Conservation (phyloP, 2,888 invertebrate genomes). For the Rotaria macrura region DNA sequence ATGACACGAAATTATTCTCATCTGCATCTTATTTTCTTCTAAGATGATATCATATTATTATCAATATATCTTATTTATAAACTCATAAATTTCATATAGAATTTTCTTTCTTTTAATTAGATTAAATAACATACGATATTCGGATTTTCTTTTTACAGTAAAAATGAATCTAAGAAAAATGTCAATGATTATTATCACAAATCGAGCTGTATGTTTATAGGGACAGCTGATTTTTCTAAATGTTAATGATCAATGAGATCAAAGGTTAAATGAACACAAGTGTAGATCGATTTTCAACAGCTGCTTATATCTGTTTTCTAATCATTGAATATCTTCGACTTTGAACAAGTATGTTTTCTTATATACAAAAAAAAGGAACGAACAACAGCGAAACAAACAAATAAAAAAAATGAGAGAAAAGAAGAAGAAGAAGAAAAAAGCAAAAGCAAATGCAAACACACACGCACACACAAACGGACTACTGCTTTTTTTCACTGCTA, state of each 20-base stretch:
- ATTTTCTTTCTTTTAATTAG: neutral
- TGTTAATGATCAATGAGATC: neutral
- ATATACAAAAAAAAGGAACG: slow-evolving; percentile 2
- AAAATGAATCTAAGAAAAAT: neutral
- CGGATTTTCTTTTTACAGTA: neutral
- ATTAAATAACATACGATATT: too few species aligned
- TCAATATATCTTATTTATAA: neutral
- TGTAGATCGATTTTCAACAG: neutral
- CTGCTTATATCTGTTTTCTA: neutral
- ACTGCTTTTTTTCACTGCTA: slow-evolving; percentile 3
- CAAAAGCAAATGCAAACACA: neutral
- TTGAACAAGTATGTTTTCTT: neutral
- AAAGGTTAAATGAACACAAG: neutral
- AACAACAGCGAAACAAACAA: neutral
- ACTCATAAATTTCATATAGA: neutral
- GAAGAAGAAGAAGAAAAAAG: neutral
- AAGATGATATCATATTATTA: neutral
- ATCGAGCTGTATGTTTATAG: neutral
- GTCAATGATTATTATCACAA: neutral
- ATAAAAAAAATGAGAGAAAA: neutral
- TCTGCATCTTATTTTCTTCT: neutral
- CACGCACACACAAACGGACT: neutral
- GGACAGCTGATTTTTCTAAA: neutral
- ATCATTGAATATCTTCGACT: neutral
- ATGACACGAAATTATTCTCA: neutral